Conservation (phyloP, 2,113 vertebrate species). For the Eudyptes chrysolophus region DNA sequence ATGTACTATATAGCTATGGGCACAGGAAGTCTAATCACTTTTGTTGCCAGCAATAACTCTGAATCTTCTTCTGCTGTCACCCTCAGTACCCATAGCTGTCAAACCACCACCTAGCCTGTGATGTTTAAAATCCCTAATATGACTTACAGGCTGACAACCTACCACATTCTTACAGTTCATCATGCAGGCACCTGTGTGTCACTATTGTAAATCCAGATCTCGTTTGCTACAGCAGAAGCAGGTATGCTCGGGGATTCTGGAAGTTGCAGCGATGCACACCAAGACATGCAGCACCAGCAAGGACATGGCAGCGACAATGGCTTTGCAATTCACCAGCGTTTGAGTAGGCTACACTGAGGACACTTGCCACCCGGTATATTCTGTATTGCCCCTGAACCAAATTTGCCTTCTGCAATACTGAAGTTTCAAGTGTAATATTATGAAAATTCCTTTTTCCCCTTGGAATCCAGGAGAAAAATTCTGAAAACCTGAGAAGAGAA, state of each 20-base stretch:
- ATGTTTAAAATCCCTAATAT: neutral
- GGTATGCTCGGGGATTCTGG: too few relatives aligned
- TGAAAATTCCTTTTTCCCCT: neutral
- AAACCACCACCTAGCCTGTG: neutral
- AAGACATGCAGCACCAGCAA: neutral
- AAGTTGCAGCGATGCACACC: neutral
- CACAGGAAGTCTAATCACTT: neutral
- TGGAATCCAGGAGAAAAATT: neutral
- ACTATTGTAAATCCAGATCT: neutral
- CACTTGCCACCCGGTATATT: neutral
- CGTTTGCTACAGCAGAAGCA: neutral
- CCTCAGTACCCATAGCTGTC: neutral
- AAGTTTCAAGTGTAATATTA: neutral
- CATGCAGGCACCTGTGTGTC: neutral
- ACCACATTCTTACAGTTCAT: neutral
- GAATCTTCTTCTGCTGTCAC: neutral
- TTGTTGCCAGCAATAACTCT: neutral
- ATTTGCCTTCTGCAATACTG: neutral
- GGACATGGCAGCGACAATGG: accelerated
- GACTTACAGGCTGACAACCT: neutral
- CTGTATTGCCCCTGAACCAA: neutral
- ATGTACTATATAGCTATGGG: neutral
- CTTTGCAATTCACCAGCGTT: neutral
- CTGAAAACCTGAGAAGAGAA: neutral
- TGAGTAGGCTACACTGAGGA: neutral